phyloP scores from a whole-genome alignment of 2,113 vertebrate genomes.

The Pantherophis guttatus region DNA sequence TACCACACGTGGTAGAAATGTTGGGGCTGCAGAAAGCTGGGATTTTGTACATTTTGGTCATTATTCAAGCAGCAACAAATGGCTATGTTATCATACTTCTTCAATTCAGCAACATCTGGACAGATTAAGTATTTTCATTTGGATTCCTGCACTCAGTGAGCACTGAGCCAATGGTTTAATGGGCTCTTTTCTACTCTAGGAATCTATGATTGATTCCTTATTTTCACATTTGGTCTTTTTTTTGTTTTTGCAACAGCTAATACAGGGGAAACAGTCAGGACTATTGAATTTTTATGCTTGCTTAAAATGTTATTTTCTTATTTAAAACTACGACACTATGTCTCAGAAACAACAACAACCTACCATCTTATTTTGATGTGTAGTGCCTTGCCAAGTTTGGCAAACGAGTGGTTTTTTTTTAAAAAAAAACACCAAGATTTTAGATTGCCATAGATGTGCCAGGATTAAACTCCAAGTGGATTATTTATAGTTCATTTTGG shows the following conservation, averaged over 20 bases:
- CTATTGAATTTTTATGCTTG: constrained; percentile 49
- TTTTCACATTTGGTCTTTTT: constrained; percentile 34
- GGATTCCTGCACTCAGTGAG: not conserved
- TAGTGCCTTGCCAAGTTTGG: constrained; percentile 48
- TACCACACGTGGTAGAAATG: not conserved
- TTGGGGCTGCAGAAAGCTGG: not conserved
- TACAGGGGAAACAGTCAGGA: constrained; percentile 29
- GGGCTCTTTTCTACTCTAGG: not conserved
- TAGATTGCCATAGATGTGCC: constrained; percentile 24
- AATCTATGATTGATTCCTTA: not conserved
- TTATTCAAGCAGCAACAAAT: not conserved
- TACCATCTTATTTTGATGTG: constrained; percentile 61
- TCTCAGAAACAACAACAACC: constrained; percentile 24
- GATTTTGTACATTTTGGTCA: not conserved
- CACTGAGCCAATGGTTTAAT: not conserved
- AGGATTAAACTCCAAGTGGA: constrained; percentile 27
- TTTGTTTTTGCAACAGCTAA: constrained; percentile 5
- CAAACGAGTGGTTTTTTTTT: constrained; percentile 32
- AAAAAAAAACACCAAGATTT: constrained; percentile 4
- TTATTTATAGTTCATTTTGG: not conserved
- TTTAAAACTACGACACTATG: constrained; percentile 52
- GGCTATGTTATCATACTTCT: not conserved
- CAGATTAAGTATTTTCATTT: not conserved
- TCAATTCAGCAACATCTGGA: constrained; percentile 31
- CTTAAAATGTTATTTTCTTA: constrained; percentile 51